Evolutionary conservation across 2,888 invertebrate genomes (phyloP).

Genomic region (Chloromyia formosa): DNA sequence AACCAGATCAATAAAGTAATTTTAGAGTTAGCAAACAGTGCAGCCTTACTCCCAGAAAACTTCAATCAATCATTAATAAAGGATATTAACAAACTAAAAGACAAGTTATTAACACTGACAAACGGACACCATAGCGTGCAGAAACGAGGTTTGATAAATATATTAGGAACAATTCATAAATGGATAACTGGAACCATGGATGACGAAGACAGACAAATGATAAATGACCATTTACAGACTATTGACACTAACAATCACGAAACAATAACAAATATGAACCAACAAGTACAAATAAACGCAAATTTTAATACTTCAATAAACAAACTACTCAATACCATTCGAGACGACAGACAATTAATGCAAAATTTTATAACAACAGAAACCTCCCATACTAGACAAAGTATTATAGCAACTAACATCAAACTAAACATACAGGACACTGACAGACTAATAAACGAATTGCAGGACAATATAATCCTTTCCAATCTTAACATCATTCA

Average conservation of each 20-base stretch:
- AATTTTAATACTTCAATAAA: constrained; percentile 12
- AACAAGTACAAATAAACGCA: constrained; percentile 35
- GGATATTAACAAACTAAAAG: constrained; percentile 19
- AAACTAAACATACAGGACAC: constrained; percentile 38
- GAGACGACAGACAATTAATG: constrained; percentile 9
- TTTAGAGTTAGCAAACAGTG: background rate
- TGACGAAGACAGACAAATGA: constrained; percentile 44
- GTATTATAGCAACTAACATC: constrained; percentile 14
- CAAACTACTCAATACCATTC: background rate
- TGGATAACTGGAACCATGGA: constrained; percentile 47
- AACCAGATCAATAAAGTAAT: background rate
- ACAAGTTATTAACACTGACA: background rate
- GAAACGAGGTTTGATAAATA: constrained; percentile 46
- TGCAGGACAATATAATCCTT: constrained; percentile 42
- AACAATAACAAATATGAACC: constrained; percentile 31
- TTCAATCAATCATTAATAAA: constrained; percentile 7
- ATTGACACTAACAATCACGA: constrained; percentile 36
- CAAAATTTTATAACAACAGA: constrained; percentile 9
- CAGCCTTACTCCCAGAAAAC: background rate
- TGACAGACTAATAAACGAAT: constrained; percentile 30
- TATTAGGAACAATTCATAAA: constrained; percentile 46
- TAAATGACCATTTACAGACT: constrained; percentile 23
- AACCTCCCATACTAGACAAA: constrained; percentile 1
- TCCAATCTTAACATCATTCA: constrained; percentile 41
- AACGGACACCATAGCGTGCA: constrained; percentile 46